Conservation (phyloP, 1,140 invertebrate genomes). For the Drosophila micromelanica region DNA sequence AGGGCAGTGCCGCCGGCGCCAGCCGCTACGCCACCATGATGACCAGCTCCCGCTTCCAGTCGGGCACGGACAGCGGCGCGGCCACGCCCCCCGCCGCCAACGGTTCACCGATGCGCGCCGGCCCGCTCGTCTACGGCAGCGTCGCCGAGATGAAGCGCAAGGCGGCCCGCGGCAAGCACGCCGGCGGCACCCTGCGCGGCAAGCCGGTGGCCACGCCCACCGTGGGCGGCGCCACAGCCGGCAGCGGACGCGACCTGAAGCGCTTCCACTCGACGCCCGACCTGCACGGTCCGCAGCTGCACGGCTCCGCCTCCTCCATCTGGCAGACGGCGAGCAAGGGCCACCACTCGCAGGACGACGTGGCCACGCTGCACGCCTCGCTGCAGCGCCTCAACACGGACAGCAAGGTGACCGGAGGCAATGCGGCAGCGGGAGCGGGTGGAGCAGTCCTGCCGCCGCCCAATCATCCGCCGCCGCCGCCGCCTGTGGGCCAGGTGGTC, state of each 20-base stretch:
- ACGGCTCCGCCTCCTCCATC: slow-evolving; percentile 80
- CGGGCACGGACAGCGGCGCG: slow-evolving; percentile 85
- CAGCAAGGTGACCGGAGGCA: background rate
- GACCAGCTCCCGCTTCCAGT: slow-evolving; percentile 90
- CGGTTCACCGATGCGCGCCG: slow-evolving; percentile 87
- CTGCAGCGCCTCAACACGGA: slow-evolving; percentile 77
- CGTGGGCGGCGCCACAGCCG: slow-evolving; percentile 47
- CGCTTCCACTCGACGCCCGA: slow-evolving; percentile 96
- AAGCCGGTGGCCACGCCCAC: slow-evolving; percentile 84
- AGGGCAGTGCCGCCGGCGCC: slow-evolving; percentile 63
- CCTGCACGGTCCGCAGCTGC: slow-evolving; percentile 84
- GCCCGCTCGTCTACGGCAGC: slow-evolving; percentile 92
- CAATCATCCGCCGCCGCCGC: slow-evolving; percentile 89
- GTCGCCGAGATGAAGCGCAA: slow-evolving; percentile 97
- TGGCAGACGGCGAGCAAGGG: slow-evolving; percentile 85
- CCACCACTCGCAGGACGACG: slow-evolving; percentile 91
- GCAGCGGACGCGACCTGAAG: slow-evolving; percentile 86
- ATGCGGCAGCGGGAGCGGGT: background rate
- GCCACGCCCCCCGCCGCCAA: slow-evolving; percentile 85
- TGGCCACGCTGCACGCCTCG: slow-evolving; percentile 86
- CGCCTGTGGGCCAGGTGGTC: slow-evolving; percentile 90
- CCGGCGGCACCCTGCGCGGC: slow-evolving; percentile 75
- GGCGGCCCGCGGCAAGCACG: slow-evolving; percentile 85
- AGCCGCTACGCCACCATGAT: slow-evolving; percentile 87
- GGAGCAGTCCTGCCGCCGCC: slow-evolving; percentile 87